Conservation (phyloP, 2,888 invertebrate species). For the Agriopis marginaria region DNA sequence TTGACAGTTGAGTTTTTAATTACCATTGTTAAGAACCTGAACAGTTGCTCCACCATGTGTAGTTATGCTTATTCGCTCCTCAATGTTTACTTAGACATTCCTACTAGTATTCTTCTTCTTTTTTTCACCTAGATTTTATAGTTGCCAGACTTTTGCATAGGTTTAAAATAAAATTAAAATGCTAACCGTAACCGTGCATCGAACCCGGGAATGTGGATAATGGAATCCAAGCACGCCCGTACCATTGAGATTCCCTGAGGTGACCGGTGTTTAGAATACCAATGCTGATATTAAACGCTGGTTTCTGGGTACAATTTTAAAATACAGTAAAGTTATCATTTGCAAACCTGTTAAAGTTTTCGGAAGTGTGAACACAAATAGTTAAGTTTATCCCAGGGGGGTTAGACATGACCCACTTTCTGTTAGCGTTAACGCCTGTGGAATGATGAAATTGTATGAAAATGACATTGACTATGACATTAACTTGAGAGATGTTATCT, state of each 20-base stretch:
- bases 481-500: too few relatives aligned
- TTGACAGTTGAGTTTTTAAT: not conserved
- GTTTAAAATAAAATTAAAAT: slow-evolving; percentile 17
- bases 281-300: slow-evolving; percentile 12
- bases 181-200: slow-evolving; percentile 8
- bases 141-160: not conserved
- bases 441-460: too few relatives aligned
- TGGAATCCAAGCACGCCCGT: slow-evolving; percentile 28
- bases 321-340: not conserved
- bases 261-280: slow-evolving; percentile 17
- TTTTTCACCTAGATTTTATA: not conserved
- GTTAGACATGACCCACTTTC: too few relatives aligned
- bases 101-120: not conserved
- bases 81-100: too few relatives aligned
- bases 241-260: slow-evolving; percentile 31
- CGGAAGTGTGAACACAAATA: too few relatives aligned
- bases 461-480: too few relatives aligned
- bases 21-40: too few relatives aligned
- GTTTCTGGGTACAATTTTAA: slow-evolving; percentile 9
- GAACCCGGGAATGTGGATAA: slow-evolving; percentile 24
- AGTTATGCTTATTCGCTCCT: too few relatives aligned
- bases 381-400: too few relatives aligned
- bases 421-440: too few relatives aligned
- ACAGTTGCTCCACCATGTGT: too few relatives aligned
- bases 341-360: too few relatives aligned